These are phyloP conservation scores for Bovichtus variegatus DNA, from an alignment of 2,797 vertebrate genomes.

Conservation along the genomic window DNA sequence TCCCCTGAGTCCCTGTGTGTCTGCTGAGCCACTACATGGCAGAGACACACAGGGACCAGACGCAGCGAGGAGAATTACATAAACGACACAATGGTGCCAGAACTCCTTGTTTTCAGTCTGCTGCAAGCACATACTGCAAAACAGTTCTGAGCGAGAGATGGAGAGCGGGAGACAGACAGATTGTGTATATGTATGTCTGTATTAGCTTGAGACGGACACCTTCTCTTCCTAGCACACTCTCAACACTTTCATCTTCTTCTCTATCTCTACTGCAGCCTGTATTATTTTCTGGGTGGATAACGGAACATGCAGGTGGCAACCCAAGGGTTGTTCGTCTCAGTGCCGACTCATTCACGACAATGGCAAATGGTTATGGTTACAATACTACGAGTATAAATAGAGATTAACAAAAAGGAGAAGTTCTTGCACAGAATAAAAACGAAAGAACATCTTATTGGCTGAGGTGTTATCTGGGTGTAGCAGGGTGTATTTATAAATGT, in stretches of 20 bases:
- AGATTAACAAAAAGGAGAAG: too few species aligned
- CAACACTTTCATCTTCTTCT: not conserved
- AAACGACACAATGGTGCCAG: conserved; percentile 59
- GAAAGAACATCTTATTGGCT: not conserved
- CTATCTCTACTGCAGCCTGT: not conserved
- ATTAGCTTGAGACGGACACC: conserved; percentile 4
- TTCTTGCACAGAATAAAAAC: not conserved
- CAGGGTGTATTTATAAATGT: not conserved
- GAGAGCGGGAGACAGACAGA: conserved; percentile 41
- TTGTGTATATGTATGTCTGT: conserved; percentile 8
- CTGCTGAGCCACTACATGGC: conserved; percentile 64
- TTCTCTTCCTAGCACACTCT: not conserved
- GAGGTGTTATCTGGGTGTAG: not conserved
- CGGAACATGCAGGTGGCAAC: not conserved
- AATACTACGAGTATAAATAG: too few species aligned
- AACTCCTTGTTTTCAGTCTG: conserved; percentile 58
- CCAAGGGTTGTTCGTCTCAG: conserved; percentile 9
- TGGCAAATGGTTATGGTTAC: too few species aligned
- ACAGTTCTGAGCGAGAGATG: conserved; percentile 48
- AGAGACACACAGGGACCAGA: conserved; percentile 63
- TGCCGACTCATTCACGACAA: not conserved
- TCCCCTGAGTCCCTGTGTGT: conserved; percentile 58
- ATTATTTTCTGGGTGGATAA: not conserved
- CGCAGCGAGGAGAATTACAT: conserved; percentile 55
- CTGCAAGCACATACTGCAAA: conserved; percentile 57